Base-by-base conservation (phyloP, 2,797 vertebrate genomes). In the Ambastaia sidthimunki region DNA sequence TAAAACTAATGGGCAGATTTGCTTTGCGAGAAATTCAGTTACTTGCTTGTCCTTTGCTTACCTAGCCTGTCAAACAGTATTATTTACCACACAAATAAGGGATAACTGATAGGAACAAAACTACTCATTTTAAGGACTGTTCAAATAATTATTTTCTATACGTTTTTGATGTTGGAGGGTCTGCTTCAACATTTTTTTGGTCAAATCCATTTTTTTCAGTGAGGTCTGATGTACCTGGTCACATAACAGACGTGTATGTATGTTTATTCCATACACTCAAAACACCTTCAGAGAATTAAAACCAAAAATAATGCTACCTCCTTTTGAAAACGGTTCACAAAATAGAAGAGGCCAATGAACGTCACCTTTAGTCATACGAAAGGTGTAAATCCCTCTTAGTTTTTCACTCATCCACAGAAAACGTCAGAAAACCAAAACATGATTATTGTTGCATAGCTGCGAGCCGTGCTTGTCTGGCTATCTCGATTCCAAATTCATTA, bases 241-340 rank as follows among this genome's bases (percentile, higher is more conserved):
- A 59, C 76, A 67, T 82, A 88, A 87, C 72, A 87, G 87, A 88
- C 89, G 67, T 16, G 47, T 89, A 81, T 76, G 71, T 90, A 82
- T 76, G 71, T 88, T 59, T 34, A 76, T 76, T 88, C 86, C 85
- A 71, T 77, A 89, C 85, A 86, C 90, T 90, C 89, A 78, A 84
- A 89, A 90, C 87, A 88, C 91, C 88, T 89, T 91, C 88, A 91
- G 89, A 89, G 68, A 65, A 91, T 72, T 72, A 86, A 91, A 86
- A 88, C 91, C 92, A 93, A 88, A 93, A 93, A 94, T 91, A 92
- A 92, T 89, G 89, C 94, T 95, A 95, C 94, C 94, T 95, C 94
- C 92, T 94, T 92, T 93, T 90, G 85, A 85, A 93, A 92, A 90
- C 83, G 71, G 90, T 93, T 92, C 86, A 85, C 90, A 87, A 87